phyloP scores from a whole-genome alignment of 2,797 vertebrate genomes.

The Denticeps clupeoides region DNA sequence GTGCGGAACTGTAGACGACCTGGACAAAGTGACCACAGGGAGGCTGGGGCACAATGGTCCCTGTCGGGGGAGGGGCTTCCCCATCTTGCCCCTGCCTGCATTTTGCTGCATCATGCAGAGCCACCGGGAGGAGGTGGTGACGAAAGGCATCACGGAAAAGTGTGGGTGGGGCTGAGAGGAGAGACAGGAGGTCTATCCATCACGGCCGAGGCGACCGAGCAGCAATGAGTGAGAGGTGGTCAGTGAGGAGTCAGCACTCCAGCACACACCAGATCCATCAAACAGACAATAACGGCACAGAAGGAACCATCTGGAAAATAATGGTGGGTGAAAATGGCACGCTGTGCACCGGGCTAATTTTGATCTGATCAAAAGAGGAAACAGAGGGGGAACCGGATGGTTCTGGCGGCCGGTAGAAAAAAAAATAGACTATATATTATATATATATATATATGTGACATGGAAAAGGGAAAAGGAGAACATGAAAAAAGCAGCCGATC shows the following conservation, averaged over 20 bases:
- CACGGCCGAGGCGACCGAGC: conserved; percentile 47
- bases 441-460: conserved; percentile 4
- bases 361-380: neutral
- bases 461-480: conserved; percentile 1
- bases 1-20: conserved; percentile 60
- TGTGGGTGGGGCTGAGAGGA: too few relatives aligned
- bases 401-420: too few relatives aligned
- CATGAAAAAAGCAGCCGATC: conserved; percentile 16
- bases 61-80: conserved; percentile 24
- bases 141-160: conserved; percentile 2
- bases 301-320: conserved; percentile 45
- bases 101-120: conserved; percentile 44
- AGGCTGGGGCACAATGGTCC: conserved; percentile 51
- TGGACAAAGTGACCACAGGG: conserved; percentile 39
- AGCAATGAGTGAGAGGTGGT: conserved; percentile 55
- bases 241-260: conserved; percentile 62
- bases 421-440: neutral
- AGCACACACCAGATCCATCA: conserved; percentile 61
- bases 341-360: neutral
- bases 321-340: conserved; percentile 24
- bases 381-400: conserved; percentile 37
- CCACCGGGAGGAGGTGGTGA: conserved; percentile 27
- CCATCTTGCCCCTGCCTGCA: conserved; percentile 41
- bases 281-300: conserved; percentile 44
- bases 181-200: conserved; percentile 59